These are phyloP conservation scores for Maniola jurtina DNA, from an alignment of 1,140 invertebrate genomes.

Conservation along the genomic window DNA sequence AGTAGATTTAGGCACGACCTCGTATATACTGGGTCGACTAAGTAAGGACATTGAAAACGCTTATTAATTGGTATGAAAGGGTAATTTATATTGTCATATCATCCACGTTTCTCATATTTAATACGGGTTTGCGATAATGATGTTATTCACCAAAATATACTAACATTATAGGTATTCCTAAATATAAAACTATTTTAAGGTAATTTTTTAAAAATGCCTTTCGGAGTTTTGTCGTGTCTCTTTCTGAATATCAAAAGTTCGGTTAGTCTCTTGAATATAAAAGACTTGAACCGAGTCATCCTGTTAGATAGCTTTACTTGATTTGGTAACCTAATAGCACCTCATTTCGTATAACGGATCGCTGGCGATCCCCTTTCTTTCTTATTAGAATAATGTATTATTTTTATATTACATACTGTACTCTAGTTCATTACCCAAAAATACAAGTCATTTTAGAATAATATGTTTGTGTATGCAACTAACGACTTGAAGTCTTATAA, in stretches of 20 bases:
- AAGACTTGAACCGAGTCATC: slow-evolving; percentile 53
- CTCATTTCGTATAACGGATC: slow-evolving; percentile 69
- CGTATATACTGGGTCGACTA: slow-evolving; percentile 66
- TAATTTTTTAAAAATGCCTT: slow-evolving; percentile 74
- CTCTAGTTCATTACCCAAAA: slow-evolving; percentile 59
- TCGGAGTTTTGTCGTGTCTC: slow-evolving; percentile 71
- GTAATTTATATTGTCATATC: slow-evolving; percentile 79
- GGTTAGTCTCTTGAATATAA: slow-evolving; percentile 49
- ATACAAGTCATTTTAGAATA: slow-evolving; percentile 43
- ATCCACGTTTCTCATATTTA: slow-evolving; percentile 78
- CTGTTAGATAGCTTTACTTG: slow-evolving; percentile 68
- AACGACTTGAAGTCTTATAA: slow-evolving; percentile 69
- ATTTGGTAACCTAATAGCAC: slow-evolving; percentile 67
- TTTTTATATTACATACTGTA: slow-evolving; percentile 65
- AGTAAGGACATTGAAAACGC: slow-evolving; percentile 78
- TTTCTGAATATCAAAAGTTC: slow-evolving; percentile 73
- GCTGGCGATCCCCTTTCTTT: slow-evolving; percentile 74
- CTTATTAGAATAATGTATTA: slow-evolving; percentile 69
- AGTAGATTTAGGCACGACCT: slow-evolving; percentile 70
- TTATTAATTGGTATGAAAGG: slow-evolving; percentile 80
- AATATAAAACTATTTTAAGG: slow-evolving; percentile 73
- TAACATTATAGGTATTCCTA: slow-evolving; percentile 72
- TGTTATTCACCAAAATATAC: slow-evolving; percentile 77
- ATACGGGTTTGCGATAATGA: slow-evolving; percentile 78
- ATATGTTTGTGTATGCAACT: slow-evolving; percentile 66